Evolutionary conservation across 1,140 invertebrate genomes (phyloP), one percentile per base, ranked within the genome.

Genomic region (Sminthurides bifidus): DNA sequence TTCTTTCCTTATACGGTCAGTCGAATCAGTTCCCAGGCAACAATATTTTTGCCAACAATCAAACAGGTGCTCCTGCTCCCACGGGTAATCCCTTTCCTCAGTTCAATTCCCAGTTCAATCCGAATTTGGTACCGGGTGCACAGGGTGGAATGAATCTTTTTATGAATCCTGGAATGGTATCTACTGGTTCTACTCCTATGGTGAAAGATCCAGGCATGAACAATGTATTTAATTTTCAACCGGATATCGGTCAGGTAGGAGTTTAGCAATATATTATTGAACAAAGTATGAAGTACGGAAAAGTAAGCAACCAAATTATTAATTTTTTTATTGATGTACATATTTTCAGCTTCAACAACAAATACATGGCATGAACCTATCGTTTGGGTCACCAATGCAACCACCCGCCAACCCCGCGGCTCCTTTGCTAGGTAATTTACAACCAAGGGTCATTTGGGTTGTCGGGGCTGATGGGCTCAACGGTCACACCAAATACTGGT

Each of bases 1-100:
- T 95, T 72, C 73, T 95, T 68, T 89, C 90, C 4, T 70, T 94
- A 29, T 95, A 92, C 70, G 60, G 56, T 24, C 43, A 45, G 33
- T 24, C 40, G 17, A 15, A 24, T 1, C 40, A 38, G 30, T 58
- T 29, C 33, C 6, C 50, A 19, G 30, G 35, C 29, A 10, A 12
- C n/a, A 1, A 19, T 17, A 37, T 35, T n/a, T n/a, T n/a, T n/a
- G n/a, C n/a, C n/a, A n/a, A n/a, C n/a, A n/a, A n/a, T n/a, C n/a
- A n/a, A 21, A 26, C 44, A n/a, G 17, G 35, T 26, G 1, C 17
- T 26, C 24, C 21, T 6, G 44, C 10, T 8, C 44, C 44, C 37
- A 33, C 41, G 1, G 52, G 52, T 6, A 50, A 49, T 31, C 54
- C 46, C 2, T 56, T 56, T 15, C 46, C 54, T 5, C 45, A 41